phyloP scores from a whole-genome alignment of 1,140 invertebrate species.

The Drosophila nigrodunni region DNA sequence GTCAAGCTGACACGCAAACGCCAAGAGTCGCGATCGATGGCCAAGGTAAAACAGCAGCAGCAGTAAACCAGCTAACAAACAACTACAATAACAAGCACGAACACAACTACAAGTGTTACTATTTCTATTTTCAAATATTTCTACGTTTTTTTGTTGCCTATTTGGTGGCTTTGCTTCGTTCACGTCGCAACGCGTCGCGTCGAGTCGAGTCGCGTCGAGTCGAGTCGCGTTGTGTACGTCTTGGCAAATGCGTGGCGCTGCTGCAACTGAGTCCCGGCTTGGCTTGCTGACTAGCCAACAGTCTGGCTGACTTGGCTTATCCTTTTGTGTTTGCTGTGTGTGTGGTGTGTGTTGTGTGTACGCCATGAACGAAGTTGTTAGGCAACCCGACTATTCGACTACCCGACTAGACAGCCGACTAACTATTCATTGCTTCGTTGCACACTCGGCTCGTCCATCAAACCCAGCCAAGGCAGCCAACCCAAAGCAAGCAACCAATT shows the following conservation, averaged over 20 bases:
- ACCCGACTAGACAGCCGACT: too few relatives aligned
- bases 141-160: not conserved
- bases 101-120: slow-evolving; percentile 36
- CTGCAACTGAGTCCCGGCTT: slow-evolving; percentile 78
- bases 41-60: slow-evolving; percentile 50
- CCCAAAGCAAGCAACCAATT: not conserved
- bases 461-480: not conserved
- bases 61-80: not conserved
- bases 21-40: slow-evolving; percentile 63
- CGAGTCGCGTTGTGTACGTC: slow-evolving; percentile 64
- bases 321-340: slow-evolving; percentile 75
- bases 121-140: slow-evolving; percentile 15
- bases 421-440: slow-evolving; percentile 9
- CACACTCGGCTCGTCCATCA: slow-evolving; percentile 1
- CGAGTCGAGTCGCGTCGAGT: not conserved
- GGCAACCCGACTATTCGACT: slow-evolving; percentile 47
- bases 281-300: slow-evolving; percentile 53
- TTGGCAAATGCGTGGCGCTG: slow-evolving; percentile 73
- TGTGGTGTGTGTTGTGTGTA: slow-evolving; percentile 57
- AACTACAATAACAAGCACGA: not conserved
- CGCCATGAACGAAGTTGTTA: slow-evolving; percentile 68
- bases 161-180: slow-evolving; percentile 31
- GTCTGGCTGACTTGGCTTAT: slow-evolving; percentile 69
- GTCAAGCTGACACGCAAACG: slow-evolving; percentile 27
- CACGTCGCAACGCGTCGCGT: not conserved